These are phyloP conservation scores for Oreochromis aureus DNA, from an alignment of 2,113 vertebrate species.

Conservation along the genomic window DNA sequence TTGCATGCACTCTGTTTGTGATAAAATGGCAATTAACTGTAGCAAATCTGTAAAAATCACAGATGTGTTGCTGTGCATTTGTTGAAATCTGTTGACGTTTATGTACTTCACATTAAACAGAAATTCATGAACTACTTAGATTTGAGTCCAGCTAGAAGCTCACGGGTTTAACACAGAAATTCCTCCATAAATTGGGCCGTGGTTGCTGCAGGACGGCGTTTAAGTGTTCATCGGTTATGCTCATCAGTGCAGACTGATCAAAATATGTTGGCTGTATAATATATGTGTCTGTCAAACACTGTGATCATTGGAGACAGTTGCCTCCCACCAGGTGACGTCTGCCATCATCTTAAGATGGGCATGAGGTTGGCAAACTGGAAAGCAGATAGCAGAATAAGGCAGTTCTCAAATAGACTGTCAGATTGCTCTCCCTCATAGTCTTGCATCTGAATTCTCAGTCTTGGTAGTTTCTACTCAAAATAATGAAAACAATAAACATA, in stretches of 20 bases:
- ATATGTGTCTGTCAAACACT: neutral
- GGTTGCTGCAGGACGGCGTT: neutral
- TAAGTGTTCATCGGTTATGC: neutral
- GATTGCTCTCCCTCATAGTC: neutral
- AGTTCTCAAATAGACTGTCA: neutral
- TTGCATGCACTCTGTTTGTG: neutral
- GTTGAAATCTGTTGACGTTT: neutral
- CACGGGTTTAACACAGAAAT: neutral
- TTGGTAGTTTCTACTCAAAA: neutral
- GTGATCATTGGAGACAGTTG: rapidly evolving
- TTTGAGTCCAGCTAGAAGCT: neutral
- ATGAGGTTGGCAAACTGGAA: neutral
- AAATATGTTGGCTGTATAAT: neutral
- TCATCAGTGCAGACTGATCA: neutral
- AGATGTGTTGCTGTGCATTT: neutral
- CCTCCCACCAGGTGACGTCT: neutral
- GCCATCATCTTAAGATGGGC: neutral
- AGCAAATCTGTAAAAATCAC: neutral
- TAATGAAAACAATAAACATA: neutral
- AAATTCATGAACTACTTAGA: neutral
- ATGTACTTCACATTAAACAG: rapidly evolving
- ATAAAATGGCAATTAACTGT: neutral
- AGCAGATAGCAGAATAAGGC: neutral
- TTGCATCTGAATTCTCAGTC: neutral
- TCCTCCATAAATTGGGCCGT: rapidly evolving